phyloP scores from a whole-genome alignment of 2,888 invertebrate species.

The Drosophila barbarae region DNA sequence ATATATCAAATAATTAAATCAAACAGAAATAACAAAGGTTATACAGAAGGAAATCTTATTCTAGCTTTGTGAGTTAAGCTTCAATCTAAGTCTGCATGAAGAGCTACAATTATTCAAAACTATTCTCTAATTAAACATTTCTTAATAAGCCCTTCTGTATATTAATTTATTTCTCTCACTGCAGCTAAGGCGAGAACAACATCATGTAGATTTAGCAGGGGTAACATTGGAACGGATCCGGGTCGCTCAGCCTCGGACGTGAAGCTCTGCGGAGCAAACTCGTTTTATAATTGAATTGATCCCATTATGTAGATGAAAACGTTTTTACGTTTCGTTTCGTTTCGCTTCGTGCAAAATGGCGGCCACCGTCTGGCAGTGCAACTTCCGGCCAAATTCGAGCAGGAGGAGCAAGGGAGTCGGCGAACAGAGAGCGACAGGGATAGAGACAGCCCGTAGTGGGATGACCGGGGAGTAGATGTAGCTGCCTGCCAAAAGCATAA shows the following conservation, averaged over 20 bases:
- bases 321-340: conserved; percentile 62
- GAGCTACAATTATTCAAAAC: not conserved
- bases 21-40: not conserved
- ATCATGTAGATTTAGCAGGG: conserved; percentile 51
- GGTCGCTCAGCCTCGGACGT: conserved; percentile 32
- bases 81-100: too few relatives aligned
- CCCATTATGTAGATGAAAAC: conserved; percentile 70
- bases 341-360: conserved; percentile 55
- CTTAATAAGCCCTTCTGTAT: not conserved
- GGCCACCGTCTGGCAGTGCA: conserved; percentile 48
- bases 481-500: conserved; percentile 48
- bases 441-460: conserved; percentile 7
- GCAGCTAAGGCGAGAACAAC: conserved; percentile 23
- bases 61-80: too few relatives aligned
- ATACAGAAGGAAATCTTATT: not conserved
- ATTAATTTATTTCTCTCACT: not conserved
- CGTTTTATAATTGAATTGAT: conserved; percentile 73
- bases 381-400: conserved; percentile 50
- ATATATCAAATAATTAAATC: not conserved
- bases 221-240: conserved; percentile 32
- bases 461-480: conserved; percentile 24
- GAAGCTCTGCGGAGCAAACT: conserved; percentile 48
- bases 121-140: not conserved
- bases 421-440: not conserved
- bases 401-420: not conserved